These are phyloP conservation scores for Aspidapion aeneum DNA, from an alignment of 2,888 invertebrate species.

Conservation along the genomic window DNA sequence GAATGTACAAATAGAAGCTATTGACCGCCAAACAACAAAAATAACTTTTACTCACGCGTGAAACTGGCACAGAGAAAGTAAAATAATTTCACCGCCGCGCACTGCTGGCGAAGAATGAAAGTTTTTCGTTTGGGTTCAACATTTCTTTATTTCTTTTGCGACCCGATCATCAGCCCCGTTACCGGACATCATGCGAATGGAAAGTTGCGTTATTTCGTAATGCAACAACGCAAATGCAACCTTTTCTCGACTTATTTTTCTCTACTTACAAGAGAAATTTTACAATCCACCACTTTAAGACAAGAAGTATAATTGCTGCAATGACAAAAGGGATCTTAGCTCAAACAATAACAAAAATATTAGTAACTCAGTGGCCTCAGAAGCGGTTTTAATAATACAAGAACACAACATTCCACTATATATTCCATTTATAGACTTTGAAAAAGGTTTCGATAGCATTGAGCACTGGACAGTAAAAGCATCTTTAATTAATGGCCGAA, in stretches of 20 bases:
- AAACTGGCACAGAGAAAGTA: background rate
- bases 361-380: too few species aligned
- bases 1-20: too few species aligned
- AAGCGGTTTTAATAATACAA: too few species aligned
- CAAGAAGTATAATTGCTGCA: too few species aligned
- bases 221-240: background rate
- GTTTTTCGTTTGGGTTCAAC: background rate
- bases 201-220: background rate
- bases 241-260: background rate
- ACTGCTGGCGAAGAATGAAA: background rate
- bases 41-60: background rate
- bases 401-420: too few species aligned
- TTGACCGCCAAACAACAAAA: background rate
- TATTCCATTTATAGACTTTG: too few species aligned
- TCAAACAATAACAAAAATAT: too few species aligned
- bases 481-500: too few species aligned
- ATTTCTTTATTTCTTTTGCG: background rate
- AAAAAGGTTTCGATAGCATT: too few species aligned
- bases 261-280: background rate
- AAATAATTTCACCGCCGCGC: background rate
- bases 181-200: background rate
- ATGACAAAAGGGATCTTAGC: too few species aligned
- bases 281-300: background rate
- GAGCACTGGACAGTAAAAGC: too few species aligned
- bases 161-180: background rate